These are phyloP conservation scores for Scolopax rusticola DNA, from an alignment of 2,797 vertebrate species.

Conservation along the genomic window DNA sequence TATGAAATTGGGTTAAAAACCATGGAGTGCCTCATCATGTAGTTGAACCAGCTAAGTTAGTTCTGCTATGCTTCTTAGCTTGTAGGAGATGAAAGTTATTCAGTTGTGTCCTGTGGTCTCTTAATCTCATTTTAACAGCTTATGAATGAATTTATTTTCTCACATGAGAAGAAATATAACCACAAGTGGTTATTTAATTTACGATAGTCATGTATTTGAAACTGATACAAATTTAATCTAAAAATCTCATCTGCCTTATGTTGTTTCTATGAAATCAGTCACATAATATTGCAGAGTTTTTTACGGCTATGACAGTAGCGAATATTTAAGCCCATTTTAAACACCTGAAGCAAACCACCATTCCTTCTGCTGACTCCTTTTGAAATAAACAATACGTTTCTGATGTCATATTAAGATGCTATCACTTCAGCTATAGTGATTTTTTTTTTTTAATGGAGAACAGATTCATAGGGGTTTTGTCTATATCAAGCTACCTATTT, in stretches of 20 bases:
- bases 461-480: background rate
- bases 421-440: background rate
- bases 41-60: background rate
- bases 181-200: background rate
- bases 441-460: background rate
- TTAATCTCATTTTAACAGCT: background rate
- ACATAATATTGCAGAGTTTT: background rate
- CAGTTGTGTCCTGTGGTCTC: background rate
- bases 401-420: background rate
- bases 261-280: background rate
- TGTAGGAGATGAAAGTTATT: background rate
- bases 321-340: background rate
- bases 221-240: background rate
- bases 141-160: conserved; percentile 11
- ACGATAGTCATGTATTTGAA: background rate
- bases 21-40: background rate
- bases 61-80: background rate
- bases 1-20: background rate
- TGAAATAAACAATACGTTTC: background rate
- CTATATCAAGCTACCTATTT: background rate
- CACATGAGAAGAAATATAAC: background rate
- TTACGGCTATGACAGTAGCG: background rate
- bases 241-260: background rate
- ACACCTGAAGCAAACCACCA: background rate
- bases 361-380: background rate